Base-by-base conservation (phyloP, 2,797 vertebrate species). In the Hylomyscus alleni region DNA sequence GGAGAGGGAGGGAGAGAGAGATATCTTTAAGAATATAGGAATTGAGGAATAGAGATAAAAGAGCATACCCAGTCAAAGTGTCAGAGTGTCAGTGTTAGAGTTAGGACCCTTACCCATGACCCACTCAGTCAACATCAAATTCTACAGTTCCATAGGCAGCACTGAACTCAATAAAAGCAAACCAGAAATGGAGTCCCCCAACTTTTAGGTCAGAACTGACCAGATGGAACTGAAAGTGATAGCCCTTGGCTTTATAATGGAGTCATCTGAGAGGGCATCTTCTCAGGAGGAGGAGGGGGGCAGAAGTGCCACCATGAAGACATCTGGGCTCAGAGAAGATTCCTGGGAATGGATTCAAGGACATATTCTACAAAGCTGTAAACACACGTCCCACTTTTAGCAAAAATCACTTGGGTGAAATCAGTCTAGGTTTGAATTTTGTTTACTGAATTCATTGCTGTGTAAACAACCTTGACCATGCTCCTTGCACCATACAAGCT, bases 391-490 rank as follows among this genome's bases (percentile, higher is more conserved):
- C 37, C 82, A 34, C 34, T 4, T 0, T 37, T 50, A 17, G 0
- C 15, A 24, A n/a, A 9, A 12, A 24, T 34, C 13, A 47, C 13
- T 24, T 44, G 40, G 72, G 65, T 29, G 6, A 69, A 44, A n/a
- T 50, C 34, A 67, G 24, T 22, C 78, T 54, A 26, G 15, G 15
- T 89, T 47, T 82, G 56, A 94, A 62, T 85, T 94, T 89, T 73
- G 12, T 77, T 58, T 26, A 50, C 44, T 20, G 22, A 93, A 54
- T 60, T 12, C 19, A 47, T 60, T 37, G 34, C 44, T 69, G 31
- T 67, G 24, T n/a, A 54, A 67, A 62, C 22, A 72, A 7, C 22
- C 6, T 67, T 76, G 90, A 54, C 26, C 14, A 4, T n/a, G 52
- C 15, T 67, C 50, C 26, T 72, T 60, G 37, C 77, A 58, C 20